These are phyloP conservation scores for Antitype chi DNA, from an alignment of 2,888 invertebrate species.

Conservation along the genomic window DNA sequence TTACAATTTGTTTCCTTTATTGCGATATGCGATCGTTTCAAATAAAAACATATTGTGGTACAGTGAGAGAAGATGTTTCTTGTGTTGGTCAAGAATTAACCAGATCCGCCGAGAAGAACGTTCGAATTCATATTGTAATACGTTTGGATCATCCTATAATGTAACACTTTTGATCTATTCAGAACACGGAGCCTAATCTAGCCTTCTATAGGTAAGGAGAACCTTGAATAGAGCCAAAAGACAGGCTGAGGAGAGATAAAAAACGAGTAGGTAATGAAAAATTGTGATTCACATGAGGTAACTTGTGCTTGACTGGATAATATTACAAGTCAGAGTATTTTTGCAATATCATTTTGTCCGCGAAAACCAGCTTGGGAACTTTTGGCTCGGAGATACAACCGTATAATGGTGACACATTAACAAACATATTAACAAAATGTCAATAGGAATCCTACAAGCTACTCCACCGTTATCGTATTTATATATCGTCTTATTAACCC, in stretches of 20 bases:
- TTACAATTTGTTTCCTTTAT: conserved; percentile 48
- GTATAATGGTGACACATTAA: conserved; percentile 52
- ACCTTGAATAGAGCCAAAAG: not conserved
- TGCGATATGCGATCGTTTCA: conserved; percentile 27
- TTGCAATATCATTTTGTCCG: not conserved
- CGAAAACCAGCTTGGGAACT: conserved; percentile 4
- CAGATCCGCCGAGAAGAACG: conserved; percentile 18
- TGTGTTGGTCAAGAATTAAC: conserved; percentile 8
- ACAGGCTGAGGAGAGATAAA: not conserved
- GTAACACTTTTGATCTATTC: not conserved
- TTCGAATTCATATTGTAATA: not conserved
- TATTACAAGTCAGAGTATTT: not conserved
- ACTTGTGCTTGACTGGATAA: conserved; percentile 3
- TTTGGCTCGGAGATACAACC: conserved; percentile 7
- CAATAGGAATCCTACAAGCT: conserved; percentile 68
- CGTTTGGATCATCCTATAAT: not conserved
- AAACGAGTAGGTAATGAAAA: not conserved
- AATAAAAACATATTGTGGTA: conserved; percentile 46
- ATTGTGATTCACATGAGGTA: not conserved
- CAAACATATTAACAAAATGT: conserved; percentile 67
- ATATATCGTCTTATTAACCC: conserved; percentile 80
- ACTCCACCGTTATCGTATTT: conserved; percentile 76
- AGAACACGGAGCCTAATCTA: not conserved
- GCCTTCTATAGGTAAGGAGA: not conserved
- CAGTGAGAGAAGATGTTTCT: conserved; percentile 14